Base-by-base conservation (phyloP, 2,888 invertebrate genomes). In the Tipula unca region DNA sequence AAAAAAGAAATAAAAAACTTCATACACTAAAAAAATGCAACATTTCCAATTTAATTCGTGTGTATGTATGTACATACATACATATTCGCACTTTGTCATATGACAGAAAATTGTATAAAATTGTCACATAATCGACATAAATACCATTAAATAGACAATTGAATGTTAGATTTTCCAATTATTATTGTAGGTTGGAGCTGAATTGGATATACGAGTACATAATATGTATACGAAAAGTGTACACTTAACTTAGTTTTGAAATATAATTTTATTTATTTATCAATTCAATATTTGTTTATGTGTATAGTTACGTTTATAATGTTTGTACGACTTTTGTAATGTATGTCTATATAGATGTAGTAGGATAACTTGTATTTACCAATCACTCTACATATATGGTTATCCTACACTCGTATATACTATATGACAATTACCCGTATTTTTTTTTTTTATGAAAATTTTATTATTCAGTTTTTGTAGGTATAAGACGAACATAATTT, bases 281-380 rank as follows among this genome's bases (percentile, higher is more conserved):
- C 69, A 69, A 69, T 17, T 17, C 20, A 54, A 25, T 48, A 48
- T 17, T 10, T 10, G 2, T 1, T 32, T 32, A 1, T 1, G 32
- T 13, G 10, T 39, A 39, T 3, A 17, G 48, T 54, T 54, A 17
- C 48, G 4, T 17, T 54, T 54, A 17, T 13, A 13, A 39, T 54
- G 17, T 17, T 54, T 17, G 25, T 69, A 69, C 69, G 69, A 69
- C 6, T 25, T 69, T 69, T 69, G 69, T 25, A 69, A 69, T 39
- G 10, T 39, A 39, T 25, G 8, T 25, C 20, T 69, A 69, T 48
- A 48, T n/a, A 48, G 48, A 17, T 13, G 25, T 69, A 69, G 69
- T 69, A 69, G 69, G 69, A 69, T 69, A 69, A 69, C 69, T 69
- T 69, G 69, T 69, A 69, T 69, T 69, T 69, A 25, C 69, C 69